Percentiles rank a stretch among this genome's conserved stretches.
phyloP scores from a whole-genome alignment of 2,113 vertebrate genomes.

The Gnathonemus echidnorhynchus region DNA sequence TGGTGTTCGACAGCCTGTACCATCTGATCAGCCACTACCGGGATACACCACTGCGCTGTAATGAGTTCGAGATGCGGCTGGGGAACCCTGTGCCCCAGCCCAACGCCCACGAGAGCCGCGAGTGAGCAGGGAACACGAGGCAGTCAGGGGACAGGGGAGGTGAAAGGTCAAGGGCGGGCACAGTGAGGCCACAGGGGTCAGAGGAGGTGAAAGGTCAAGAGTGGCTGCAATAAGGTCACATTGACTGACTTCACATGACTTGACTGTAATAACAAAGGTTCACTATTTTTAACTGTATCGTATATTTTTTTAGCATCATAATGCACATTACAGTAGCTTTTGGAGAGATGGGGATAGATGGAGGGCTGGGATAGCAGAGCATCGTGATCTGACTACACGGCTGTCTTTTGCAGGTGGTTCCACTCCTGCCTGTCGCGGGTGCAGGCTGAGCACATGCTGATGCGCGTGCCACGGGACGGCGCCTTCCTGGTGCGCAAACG shows the following conservation, averaged over 20 bases:
- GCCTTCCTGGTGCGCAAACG: constrained; percentile 75
- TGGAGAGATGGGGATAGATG: neutral
- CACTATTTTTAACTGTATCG: neutral
- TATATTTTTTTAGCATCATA: neutral
- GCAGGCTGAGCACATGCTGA: constrained; percentile 80
- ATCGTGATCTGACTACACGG: neutral
- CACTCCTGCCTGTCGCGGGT: constrained; percentile 70
- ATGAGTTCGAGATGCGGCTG: constrained; percentile 80
- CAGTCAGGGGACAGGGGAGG: neutral
- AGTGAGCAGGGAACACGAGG: constrained; percentile 50
- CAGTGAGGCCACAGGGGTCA: neutral
- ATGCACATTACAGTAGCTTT: neutral
- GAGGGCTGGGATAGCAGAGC: neutral
- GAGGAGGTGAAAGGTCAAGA: neutral
- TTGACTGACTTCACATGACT: neutral
- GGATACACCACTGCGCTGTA: constrained; percentile 76
- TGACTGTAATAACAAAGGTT: neutral
- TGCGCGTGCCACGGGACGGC: constrained; percentile 73
- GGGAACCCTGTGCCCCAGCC: constrained; percentile 73
- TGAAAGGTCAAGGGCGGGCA: neutral
- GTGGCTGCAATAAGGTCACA: neutral
- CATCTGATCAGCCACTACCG: constrained; percentile 80
- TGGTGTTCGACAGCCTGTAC: constrained; percentile 80
- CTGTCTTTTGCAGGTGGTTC: constrained; percentile 63
- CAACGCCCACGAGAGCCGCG: constrained; percentile 78